A percentile compares a stretch with the other conserved stretches of the same genome.
These are phyloP conservation scores for Nasua narica DNA, from an alignment of 2,797 vertebrate species.

Conservation along the genomic window DNA sequence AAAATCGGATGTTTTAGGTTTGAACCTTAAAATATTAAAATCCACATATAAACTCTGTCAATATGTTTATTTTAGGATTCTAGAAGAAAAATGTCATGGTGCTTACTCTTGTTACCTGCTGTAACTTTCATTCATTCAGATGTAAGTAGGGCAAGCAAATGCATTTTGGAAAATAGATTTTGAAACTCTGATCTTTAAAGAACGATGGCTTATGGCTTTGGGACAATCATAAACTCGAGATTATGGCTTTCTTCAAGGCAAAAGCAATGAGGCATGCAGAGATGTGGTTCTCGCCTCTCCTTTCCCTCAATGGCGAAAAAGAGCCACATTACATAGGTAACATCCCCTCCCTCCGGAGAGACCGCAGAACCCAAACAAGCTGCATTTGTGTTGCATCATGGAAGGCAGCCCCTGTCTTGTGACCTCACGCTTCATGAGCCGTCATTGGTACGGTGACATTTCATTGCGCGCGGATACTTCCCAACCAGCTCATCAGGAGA, in stretches of 20 bases:
- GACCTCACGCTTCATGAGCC: conserved; percentile 38
- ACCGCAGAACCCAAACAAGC: conserved; percentile 56
- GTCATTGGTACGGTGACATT: background rate
- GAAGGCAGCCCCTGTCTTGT: conserved; percentile 39
- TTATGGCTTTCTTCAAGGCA: background rate
- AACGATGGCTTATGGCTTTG: background rate
- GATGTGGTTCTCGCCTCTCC: background rate
- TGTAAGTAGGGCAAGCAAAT: background rate
- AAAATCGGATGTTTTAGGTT: background rate
- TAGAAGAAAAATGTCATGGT: background rate
- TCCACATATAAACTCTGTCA: background rate
- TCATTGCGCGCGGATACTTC: background rate
- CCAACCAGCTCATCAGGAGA: conserved; percentile 41
- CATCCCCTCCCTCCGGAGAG: background rate
- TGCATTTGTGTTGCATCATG: conserved; percentile 55
- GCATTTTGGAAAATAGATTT: conserved; percentile 24
- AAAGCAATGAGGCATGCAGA: background rate
- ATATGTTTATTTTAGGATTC: background rate
- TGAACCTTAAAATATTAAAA: conserved; percentile 28
- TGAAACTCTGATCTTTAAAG: background rate
- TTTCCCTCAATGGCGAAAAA: conserved; percentile 38
- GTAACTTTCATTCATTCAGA: background rate
- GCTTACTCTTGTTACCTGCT: background rate
- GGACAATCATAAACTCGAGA: background rate
- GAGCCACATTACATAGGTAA: background rate